Base-by-base conservation (phyloP, 2,797 vertebrate genomes). In the Takifugu rubripes region DNA sequence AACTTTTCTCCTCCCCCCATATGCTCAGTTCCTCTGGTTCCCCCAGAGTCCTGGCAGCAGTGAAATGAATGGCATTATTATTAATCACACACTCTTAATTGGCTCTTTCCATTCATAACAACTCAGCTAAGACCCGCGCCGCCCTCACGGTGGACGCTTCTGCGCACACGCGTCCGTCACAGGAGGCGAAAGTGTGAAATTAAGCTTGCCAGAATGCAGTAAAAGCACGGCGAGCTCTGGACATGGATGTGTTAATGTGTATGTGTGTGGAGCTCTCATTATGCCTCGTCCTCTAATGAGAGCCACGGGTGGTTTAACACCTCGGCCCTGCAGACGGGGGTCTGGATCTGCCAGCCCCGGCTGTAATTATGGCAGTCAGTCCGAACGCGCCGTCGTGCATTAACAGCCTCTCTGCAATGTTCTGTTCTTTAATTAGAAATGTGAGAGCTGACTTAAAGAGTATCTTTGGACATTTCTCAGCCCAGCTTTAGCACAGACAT, bases 251-350 rank as follows among this genome's bases (percentile, higher is more conserved):
- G 72, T 81, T 73, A 66, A 61, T 70, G 51, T 53, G 48, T 72
- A 26, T 70, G 75, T 75, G 69, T 70, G 60, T 43, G 64, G 70
- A 55, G 66, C 63, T 61, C 78, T 88, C 85, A 86, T 89, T 89
- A 87, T 72, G 71, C 74, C 59, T 43, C 72, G 83, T 83, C 74
- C 71, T 82, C 74, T 84, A 86, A 89, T 83, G 83, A 84, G 76
- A 81, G 77, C 84, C 80, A 72, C 25, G 82, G 88, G 88, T 81
- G 82, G 87, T 84, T 87, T 84, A 82, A 74, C 86, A 86, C 83
- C 61, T 75, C 60, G 11, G 72, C 75, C 77, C 76, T 68, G 68
- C 59, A 76, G 73, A 78, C 54, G 27, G 74, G 25, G 72, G 57
- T 51, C 74, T 46, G 47, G 67, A 77, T 58, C 52, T 79, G 75